Conservation (phyloP, 2,797 vertebrate species). For the Falco concolor region DNA sequence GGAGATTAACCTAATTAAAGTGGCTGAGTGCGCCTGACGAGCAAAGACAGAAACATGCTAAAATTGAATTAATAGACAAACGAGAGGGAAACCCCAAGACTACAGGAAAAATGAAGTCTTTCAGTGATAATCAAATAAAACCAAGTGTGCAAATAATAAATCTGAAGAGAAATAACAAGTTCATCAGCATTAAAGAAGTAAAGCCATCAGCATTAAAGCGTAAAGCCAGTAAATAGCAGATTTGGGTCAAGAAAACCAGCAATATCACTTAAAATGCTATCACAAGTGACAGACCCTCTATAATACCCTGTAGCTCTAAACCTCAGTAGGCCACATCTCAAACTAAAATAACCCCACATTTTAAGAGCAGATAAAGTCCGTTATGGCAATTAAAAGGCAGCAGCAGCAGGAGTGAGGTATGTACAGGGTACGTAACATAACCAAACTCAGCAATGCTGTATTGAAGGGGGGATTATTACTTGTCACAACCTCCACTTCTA, state of each 20-base stretch:
- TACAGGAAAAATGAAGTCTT: neutral
- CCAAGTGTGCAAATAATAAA: slow-evolving; percentile 9
- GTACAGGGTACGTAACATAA: neutral
- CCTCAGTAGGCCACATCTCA: neutral
- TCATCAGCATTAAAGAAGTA: neutral
- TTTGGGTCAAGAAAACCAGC: neutral
- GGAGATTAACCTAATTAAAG: neutral
- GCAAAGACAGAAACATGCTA: neutral
- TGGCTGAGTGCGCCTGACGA: neutral
- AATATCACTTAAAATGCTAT: neutral
- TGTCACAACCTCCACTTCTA: neutral
- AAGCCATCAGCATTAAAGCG: neutral
- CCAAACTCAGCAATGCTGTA: neutral
- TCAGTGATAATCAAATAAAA: slow-evolving; percentile 21
- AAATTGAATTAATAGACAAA: neutral
- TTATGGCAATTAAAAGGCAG: neutral
- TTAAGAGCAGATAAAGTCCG: neutral
- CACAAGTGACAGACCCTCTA: neutral
- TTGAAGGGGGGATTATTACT: neutral
- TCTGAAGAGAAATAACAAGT: neutral
- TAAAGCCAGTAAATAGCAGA: neutral
- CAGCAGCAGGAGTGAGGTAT: fast-evolving
- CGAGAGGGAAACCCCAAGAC: neutral
- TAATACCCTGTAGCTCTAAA: neutral
- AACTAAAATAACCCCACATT: neutral